Evolutionary conservation across 2,888 invertebrate species (phyloP).

Genomic region (Drosophila rubida): DNA sequence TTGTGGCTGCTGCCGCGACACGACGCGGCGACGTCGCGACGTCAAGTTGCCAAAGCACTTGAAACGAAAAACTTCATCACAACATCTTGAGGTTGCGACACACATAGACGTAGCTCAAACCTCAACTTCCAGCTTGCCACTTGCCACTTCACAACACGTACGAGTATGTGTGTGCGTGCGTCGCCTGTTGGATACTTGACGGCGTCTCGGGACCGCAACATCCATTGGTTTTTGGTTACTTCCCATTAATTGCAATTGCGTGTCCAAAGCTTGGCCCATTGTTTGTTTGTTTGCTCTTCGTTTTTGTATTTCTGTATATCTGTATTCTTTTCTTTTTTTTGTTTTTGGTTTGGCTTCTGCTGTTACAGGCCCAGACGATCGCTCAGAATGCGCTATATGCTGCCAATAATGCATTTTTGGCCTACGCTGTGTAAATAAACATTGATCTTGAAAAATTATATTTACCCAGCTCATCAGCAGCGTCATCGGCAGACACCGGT

Average conservation of each 20-base stretch:
- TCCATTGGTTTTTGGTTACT: conserved; percentile 74
- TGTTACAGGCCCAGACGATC: conserved; percentile 2
- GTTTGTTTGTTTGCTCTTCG: conserved; percentile 51
- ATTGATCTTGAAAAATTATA: conserved; percentile 81
- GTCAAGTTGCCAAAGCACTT: conserved; percentile 72
- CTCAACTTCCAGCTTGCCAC: conserved; percentile 36
- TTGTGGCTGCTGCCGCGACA: conserved; percentile 40
- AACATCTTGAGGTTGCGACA: conserved; percentile 29
- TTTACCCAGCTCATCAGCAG: conserved; percentile 76
- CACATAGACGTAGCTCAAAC: conserved; percentile 27
- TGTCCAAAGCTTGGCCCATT: conserved; percentile 75
- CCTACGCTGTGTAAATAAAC: conserved; percentile 73
- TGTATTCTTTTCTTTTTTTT: conserved; percentile 8
- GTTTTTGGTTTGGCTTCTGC: conserved; percentile 20
- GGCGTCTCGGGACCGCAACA: conserved; percentile 64
- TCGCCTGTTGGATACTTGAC: conserved; percentile 64
- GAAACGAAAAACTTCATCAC: conserved; percentile 62
- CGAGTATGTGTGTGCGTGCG: conserved; percentile 44
- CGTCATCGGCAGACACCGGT: conserved; percentile 59
- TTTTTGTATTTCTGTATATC: conserved; percentile 6
- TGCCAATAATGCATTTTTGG: conserved; percentile 77
- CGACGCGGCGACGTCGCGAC: conserved; percentile 40
- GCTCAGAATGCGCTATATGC: conserved; percentile 31
- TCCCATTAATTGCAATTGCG: conserved; percentile 83
- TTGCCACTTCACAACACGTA: conserved; percentile 45